phyloP scores from a whole-genome alignment of 2,888 invertebrate species.

The Agriotes lineatus region DNA sequence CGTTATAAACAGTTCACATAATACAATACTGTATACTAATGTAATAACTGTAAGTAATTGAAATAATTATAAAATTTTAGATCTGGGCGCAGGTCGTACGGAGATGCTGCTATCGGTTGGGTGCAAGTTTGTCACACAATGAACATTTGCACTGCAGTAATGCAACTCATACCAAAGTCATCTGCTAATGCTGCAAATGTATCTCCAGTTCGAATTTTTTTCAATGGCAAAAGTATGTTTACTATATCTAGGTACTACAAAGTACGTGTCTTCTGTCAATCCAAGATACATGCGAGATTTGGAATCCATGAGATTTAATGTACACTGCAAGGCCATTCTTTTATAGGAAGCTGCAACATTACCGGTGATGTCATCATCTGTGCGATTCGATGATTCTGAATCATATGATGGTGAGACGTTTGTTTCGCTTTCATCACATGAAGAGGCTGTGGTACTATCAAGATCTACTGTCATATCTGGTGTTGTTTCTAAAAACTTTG shows the following conservation, averaged over 20 bases:
- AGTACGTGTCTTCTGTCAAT: neutral
- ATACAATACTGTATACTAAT: too few relatives aligned
- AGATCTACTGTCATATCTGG: too few relatives aligned
- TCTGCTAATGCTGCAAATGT: neutral
- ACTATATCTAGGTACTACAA: neutral
- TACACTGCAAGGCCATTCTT: neutral
- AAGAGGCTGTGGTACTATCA: too few relatives aligned
- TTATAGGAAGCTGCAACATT: neutral
- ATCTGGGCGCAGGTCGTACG: constrained; percentile 36
- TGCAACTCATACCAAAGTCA: neutral
- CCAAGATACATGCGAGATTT: neutral
- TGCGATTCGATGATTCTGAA: neutral
- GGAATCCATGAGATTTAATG: neutral
- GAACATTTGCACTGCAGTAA: neutral
- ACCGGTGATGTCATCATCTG: neutral
- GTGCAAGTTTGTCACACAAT: constrained; percentile 21
- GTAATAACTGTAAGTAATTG: too few relatives aligned
- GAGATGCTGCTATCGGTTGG: constrained; percentile 40
- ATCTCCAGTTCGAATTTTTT: neutral
- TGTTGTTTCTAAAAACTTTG: too few relatives aligned
- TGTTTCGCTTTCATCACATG: too few relatives aligned
- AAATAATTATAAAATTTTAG: too few relatives aligned
- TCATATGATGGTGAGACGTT: neutral
- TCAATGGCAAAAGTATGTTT: neutral
- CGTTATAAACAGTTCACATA: too few relatives aligned